Base-by-base conservation (phyloP, 2,888 invertebrate species). In the Lamellibrachia satsuma region DNA sequence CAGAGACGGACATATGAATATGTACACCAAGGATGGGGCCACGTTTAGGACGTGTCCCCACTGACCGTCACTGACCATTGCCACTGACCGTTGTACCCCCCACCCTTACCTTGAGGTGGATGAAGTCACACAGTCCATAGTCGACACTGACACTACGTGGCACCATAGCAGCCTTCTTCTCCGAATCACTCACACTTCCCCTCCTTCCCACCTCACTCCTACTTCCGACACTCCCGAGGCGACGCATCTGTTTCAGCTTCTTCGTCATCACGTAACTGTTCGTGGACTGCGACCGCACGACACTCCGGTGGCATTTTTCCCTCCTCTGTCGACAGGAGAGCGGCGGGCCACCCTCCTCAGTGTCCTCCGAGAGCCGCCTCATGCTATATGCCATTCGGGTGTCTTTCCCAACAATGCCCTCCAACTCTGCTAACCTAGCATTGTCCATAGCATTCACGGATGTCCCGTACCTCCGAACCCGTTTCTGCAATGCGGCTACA, bases 61-160 rank as follows among this genome's bases (percentile, higher is more conserved):
- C 55, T 9, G 7, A 9, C 7, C 55, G 9, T 55, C 9, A 55
- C 75, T 22, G 15, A 3, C 39, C 39, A 39, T 75, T 15, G 6
- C 75, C 75, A 75, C 75, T 75, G 75, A 22, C 75, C 75, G 22
- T 8, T 57, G 11, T 57, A 15, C 75, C n/a, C 22, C 22, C 6
- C 75, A 75, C 22, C n/a, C 75, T 75, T 75, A 75, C 75, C 75
- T 75, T 75, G 75, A 75, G 75, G 22, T 75, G 75, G 75, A 75
- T 75, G 75, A 75, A 75, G 75, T 75, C 75, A 75, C 75, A 75
- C 75, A 75, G 75, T 15, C 75, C 75, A 22, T 15, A 22, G 22
- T 75, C 75, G 15, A 75, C 75, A 75, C 75, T 75, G 22, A 6
- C 15, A 75, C 75, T 75, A 2, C 22, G 75, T 15, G 2, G 75